Percentiles rank a stretch among this genome's conserved stretches.
phyloP scores from a whole-genome alignment of 2,113 vertebrate species.

The Macquaria australasica region DNA sequence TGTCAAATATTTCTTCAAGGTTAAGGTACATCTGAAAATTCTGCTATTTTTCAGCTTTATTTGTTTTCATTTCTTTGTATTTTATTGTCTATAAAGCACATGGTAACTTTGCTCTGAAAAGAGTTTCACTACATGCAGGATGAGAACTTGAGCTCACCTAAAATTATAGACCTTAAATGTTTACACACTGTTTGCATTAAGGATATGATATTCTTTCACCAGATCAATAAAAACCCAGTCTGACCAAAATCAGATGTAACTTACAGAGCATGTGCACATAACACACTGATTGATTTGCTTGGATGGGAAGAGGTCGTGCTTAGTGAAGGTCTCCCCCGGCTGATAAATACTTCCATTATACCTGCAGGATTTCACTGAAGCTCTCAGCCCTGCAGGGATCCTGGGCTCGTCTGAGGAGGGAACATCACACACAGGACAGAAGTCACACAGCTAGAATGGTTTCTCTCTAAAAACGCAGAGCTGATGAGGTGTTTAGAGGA shows the following conservation, averaged over 20 bases:
- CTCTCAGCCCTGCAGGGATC: slow-evolving; percentile 89
- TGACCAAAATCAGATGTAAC: slow-evolving; percentile 50
- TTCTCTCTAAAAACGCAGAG: neutral
- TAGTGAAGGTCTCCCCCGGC: slow-evolving; percentile 92
- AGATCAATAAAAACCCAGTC: neutral
- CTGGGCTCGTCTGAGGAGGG: slow-evolving; percentile 82
- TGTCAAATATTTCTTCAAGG: neutral
- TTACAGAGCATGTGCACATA: slow-evolving; percentile 95
- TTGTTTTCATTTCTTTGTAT: neutral
- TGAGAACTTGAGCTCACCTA: neutral
- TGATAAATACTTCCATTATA: slow-evolving; percentile 91
- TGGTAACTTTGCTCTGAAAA: neutral
- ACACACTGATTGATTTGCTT: slow-evolving; percentile 92
- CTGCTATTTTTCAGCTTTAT: neutral
- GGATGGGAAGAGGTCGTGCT: slow-evolving; percentile 89
- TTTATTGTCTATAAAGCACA: neutral
- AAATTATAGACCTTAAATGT: neutral
- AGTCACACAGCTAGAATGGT: neutral
- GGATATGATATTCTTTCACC: neutral
- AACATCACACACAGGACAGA: slow-evolving; percentile 18
- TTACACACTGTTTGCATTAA: neutral
- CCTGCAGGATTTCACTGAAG: slow-evolving; percentile 87
- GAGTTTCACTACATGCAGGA: neutral
- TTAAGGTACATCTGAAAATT: neutral
- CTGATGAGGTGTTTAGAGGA: neutral